Conservation (phyloP, 2,888 invertebrate genomes). For the Nemurella pictetii region DNA sequence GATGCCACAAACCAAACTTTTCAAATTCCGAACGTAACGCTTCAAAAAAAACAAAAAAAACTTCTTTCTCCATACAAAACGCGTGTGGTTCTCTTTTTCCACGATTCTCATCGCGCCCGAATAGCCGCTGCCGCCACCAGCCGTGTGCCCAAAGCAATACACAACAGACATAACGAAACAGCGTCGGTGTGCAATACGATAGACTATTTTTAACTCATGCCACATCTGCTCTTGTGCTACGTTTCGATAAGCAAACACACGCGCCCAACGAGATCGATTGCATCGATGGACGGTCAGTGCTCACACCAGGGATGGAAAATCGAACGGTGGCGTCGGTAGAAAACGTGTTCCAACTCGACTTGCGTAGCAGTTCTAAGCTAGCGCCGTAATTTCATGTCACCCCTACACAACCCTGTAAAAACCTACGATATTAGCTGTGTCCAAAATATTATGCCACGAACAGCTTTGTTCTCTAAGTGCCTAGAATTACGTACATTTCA, state of each 20-base stretch:
- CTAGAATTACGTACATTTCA: constrained; percentile 38
- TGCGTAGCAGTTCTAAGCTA: neutral
- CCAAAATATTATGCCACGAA: constrained; percentile 34
- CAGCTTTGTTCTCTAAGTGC: constrained; percentile 41
- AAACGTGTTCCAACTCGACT: neutral
- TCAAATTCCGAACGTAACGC: constrained; percentile 19
- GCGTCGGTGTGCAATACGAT: constrained; percentile 9
- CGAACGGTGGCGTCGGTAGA: neutral
- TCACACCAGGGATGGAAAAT: neutral
- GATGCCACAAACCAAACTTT: constrained; percentile 32
- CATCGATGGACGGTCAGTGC: neutral
- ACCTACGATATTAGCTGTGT: constrained; percentile 35
- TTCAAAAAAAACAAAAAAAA: constrained; percentile 28
- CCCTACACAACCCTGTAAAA: constrained; percentile 33
- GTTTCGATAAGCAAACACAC: constrained; percentile 1
- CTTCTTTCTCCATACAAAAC: constrained; percentile 40
- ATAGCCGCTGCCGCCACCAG: neutral
- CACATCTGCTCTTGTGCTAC: neutral
- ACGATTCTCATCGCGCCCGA: constrained; percentile 22
- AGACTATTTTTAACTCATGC: neutral
- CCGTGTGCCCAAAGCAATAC: constrained; percentile 40
- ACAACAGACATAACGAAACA: constrained; percentile 8
- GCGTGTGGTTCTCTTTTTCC: constrained; percentile 34
- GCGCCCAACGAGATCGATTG: constrained; percentile 19
- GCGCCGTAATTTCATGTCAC: constrained; percentile 35